Percentiles rank a stretch among this genome's conserved stretches.
phyloP scores from a whole-genome alignment of 2,888 invertebrate genomes.

The Agapostemon virescens region DNA sequence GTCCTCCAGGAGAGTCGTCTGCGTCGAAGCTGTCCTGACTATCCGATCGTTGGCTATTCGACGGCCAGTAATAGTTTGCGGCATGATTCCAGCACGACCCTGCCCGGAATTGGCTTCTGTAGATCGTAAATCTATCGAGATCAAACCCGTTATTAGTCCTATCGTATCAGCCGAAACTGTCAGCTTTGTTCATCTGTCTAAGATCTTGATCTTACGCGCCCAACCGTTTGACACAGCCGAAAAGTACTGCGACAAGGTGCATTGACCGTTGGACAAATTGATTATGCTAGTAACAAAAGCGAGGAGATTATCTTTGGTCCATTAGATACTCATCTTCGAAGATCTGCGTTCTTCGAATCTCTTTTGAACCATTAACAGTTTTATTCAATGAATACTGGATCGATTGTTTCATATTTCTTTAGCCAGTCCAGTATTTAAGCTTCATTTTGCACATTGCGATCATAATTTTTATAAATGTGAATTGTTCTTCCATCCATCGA shows the following conservation, averaged over 20 bases:
- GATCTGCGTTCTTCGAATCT: too few species aligned
- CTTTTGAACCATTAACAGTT: background rate
- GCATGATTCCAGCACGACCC: slow-evolving; percentile 3
- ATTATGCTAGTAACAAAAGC: background rate
- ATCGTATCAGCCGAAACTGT: background rate
- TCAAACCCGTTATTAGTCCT: slow-evolving; percentile 7
- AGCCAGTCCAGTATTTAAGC: too few species aligned
- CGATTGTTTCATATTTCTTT: too few species aligned
- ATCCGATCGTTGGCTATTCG: slow-evolving; percentile 35
- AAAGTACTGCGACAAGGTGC: background rate
- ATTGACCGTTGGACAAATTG: background rate
- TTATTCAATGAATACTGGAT: background rate
- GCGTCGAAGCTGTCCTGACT: slow-evolving; percentile 7
- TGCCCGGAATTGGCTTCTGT: slow-evolving; percentile 30
- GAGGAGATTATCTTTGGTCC: background rate
- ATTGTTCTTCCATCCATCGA: too few species aligned
- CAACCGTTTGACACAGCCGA: background rate
- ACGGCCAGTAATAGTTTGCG: slow-evolving; percentile 31
- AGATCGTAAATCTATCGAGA: slow-evolving; percentile 28
- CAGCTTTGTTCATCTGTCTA: background rate
- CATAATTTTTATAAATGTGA: too few species aligned
- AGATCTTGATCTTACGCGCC: background rate
- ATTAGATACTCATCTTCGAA: background rate
- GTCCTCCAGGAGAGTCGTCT: slow-evolving; percentile 45
- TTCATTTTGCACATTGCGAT: too few species aligned